Percentiles rank a stretch among this genome's conserved stretches.
phyloP scores from a whole-genome alignment of 2,797 vertebrate species.

The Perdix hodgsoniae region DNA sequence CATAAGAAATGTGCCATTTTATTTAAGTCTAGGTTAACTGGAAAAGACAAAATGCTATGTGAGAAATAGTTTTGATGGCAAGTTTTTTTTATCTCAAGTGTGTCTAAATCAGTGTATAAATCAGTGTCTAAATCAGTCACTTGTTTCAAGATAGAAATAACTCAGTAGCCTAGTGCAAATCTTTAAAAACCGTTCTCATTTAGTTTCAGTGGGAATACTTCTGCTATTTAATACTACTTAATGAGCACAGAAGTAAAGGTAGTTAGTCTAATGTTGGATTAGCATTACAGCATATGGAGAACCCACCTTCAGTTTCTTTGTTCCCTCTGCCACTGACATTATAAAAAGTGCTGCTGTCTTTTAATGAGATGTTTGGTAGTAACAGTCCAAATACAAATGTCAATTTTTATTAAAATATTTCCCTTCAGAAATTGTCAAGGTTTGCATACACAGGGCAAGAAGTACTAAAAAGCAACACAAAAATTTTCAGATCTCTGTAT shows the following conservation, averaged over 20 bases:
- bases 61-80: not conserved
- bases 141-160: not conserved
- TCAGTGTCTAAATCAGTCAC: not conserved
- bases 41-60: not conserved
- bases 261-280: not conserved
- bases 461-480: not conserved
- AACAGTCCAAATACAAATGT: constrained; percentile 11
- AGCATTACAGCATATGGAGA: not conserved
- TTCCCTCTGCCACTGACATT: constrained; percentile 27
- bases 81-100: not conserved
- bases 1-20: not conserved
- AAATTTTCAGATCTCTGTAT: not conserved
- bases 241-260: not conserved
- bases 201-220: not conserved
- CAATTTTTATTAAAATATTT: constrained; percentile 42
- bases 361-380: constrained; percentile 24
- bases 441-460: not conserved
- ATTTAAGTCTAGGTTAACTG: not conserved
- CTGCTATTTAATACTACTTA: not conserved
- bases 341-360: constrained; percentile 2
- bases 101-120: not conserved
- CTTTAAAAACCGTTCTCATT: not conserved
- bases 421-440: constrained; percentile 21
- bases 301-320: constrained; percentile 6
- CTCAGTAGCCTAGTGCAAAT: not conserved